Conservation (phyloP, 2,888 invertebrate genomes). For the Argyresthia goedartella region DNA sequence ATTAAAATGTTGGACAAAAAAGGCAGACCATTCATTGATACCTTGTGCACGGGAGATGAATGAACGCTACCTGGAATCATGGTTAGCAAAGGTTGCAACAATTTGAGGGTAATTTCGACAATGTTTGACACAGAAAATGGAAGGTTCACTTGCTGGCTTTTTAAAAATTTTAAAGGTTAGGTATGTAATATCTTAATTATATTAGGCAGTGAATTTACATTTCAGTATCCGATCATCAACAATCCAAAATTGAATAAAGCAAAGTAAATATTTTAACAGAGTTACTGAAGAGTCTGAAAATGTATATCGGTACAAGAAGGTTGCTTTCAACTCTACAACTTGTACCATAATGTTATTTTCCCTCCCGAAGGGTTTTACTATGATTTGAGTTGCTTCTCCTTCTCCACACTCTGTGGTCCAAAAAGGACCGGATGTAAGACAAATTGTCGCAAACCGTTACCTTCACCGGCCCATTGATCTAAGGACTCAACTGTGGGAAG, state of each 20-base stretch:
- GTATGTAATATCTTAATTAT: too few species aligned
- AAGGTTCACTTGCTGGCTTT: neutral
- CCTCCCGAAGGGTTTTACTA: too few species aligned
- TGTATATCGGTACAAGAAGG: too few species aligned
- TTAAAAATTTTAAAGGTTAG: too few species aligned
- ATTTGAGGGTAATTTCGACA: neutral
- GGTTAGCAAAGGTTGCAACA: neutral
- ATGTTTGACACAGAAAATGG: neutral
- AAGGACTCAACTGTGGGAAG: conserved; percentile 13
- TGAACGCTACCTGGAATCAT: conserved; percentile 36
- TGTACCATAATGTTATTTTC: too few species aligned
- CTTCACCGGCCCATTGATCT: conserved; percentile 19
- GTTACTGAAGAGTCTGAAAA: too few species aligned
- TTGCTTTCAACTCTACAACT: too few species aligned
- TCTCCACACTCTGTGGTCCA: neutral
- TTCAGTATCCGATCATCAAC: too few species aligned
- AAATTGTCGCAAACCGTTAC: conserved; percentile 54
- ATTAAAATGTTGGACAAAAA: neutral
- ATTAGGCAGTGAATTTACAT: too few species aligned
- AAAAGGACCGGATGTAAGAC: conserved; percentile 48
- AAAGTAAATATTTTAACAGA: too few species aligned
- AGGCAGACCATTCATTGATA: conserved; percentile 1
- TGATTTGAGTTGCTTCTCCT: too few species aligned
- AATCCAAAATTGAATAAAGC: too few species aligned
- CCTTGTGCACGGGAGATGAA: neutral